A percentile compares a stretch with the other conserved stretches of the same genome.
phyloP scores from a whole-genome alignment of 2,888 invertebrate genomes.

The Philereme vetulata region DNA sequence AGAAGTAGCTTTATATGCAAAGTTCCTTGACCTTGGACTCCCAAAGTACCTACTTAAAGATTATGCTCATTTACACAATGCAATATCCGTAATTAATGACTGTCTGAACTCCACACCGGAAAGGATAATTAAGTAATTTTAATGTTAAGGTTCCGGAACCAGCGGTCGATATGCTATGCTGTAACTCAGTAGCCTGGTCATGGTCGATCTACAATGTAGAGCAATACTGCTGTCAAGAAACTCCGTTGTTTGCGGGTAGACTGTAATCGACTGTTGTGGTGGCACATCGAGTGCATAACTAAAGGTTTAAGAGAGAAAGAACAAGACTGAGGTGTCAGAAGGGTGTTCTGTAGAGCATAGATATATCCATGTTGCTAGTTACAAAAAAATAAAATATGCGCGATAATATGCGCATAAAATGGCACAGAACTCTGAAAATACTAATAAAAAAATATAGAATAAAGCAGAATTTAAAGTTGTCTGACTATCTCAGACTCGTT shows the following conservation, averaged over 20 bases:
- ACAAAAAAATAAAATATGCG: no score
- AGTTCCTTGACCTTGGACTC: constrained; percentile 23
- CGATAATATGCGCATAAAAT: no score
- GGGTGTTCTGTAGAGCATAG: no score
- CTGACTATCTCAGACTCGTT: no score
- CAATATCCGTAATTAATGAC: constrained; percentile 37
- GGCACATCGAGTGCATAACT: no score
- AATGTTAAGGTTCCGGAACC: constrained; percentile 35
- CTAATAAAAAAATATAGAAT: no score
- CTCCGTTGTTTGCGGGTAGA: constrained; percentile 32
- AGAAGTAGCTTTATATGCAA: not conserved
- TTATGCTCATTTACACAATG: constrained; percentile 28
- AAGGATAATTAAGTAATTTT: constrained; percentile 34
- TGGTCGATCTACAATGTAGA: constrained; percentile 66
- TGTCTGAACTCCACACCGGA: constrained; percentile 32
- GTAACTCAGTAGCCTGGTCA: constrained; percentile 49
- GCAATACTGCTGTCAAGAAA: constrained; percentile 61
- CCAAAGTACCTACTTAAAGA: constrained; percentile 9
- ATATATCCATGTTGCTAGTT: no score
- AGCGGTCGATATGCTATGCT: constrained; percentile 11
- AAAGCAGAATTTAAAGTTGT: no score
- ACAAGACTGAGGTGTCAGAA: no score
- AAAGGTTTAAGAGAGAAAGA: no score
- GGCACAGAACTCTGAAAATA: no score
- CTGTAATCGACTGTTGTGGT: no score